A percentile compares a stretch with the other conserved stretches of the same genome.
phyloP scores from a whole-genome alignment of 2,113 vertebrate genomes.

The Indicator indicator region DNA sequence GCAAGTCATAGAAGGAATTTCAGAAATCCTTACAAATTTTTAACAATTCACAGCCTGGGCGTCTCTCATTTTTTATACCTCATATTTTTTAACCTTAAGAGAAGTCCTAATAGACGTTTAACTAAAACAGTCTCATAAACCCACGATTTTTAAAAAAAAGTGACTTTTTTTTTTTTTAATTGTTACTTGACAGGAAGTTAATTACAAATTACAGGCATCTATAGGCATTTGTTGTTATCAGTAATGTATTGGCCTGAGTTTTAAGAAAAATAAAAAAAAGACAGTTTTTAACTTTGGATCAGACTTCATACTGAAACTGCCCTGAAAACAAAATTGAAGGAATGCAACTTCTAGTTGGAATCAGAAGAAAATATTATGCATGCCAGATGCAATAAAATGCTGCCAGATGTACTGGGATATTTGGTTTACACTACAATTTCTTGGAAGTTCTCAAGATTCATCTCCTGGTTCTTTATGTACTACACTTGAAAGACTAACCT shows the following conservation, averaged over 20 bases:
- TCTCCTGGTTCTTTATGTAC: background rate
- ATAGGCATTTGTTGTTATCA: background rate
- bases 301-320: background rate
- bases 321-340: background rate
- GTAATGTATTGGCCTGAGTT: background rate
- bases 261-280: background rate
- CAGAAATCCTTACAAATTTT: background rate
- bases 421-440: background rate
- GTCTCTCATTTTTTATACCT: too few species aligned
- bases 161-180: background rate
- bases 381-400: background rate
- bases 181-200: background rate
- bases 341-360: constrained; percentile 11
- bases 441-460: background rate
- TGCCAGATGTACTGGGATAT: background rate
- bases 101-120: background rate
- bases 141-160: background rate
- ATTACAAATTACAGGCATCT: background rate
- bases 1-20: background rate
- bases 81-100: background rate
- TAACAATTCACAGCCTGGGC: background rate
- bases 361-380: background rate
- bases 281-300: background rate
- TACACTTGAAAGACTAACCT: background rate
- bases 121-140: background rate